Conservation (phyloP, 2,888 invertebrate species). For the Augiades crinisus region DNA sequence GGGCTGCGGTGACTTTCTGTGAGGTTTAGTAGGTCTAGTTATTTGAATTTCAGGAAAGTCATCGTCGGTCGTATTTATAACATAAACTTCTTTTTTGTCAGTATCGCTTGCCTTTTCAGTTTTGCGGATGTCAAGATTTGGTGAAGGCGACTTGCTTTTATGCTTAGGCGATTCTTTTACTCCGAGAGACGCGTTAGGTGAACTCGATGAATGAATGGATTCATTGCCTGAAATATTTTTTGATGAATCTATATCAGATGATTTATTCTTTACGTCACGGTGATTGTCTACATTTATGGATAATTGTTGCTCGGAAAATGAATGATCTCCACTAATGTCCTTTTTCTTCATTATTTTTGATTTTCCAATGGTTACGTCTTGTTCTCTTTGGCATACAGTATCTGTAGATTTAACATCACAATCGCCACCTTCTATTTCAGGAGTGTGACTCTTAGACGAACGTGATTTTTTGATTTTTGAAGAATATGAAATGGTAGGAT, state of each 20-base stretch:
- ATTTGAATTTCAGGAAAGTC: slow-evolving; percentile 74
- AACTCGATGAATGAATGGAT: not conserved
- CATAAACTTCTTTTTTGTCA: slow-evolving; percentile 66
- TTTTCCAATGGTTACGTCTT: slow-evolving; percentile 36
- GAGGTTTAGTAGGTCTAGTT: slow-evolving; percentile 57
- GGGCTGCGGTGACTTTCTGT: slow-evolving; percentile 61
- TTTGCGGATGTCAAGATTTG: slow-evolving; percentile 52
- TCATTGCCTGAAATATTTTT: slow-evolving; percentile 24
- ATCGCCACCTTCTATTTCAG: slow-evolving; percentile 48
- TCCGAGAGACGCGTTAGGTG: slow-evolving; percentile 29
- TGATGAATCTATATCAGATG: slow-evolving; percentile 26
- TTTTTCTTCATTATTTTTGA: slow-evolving; percentile 36
- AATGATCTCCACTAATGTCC: slow-evolving; percentile 15
- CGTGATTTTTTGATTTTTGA: slow-evolving; percentile 57
- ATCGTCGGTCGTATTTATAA: slow-evolving; percentile 69
- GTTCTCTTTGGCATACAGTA: slow-evolving; percentile 38
- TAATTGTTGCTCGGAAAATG: not conserved
- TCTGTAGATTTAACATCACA: slow-evolving; percentile 38
- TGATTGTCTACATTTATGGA: not conserved
- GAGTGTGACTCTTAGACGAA: slow-evolving; percentile 51
- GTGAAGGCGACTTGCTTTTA: slow-evolving; percentile 61
- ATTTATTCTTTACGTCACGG: slow-evolving; percentile 14
- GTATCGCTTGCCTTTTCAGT: slow-evolving; percentile 47
- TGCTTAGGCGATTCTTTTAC: slow-evolving; percentile 50
- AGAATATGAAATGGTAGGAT: slow-evolving; percentile 47